Evolutionary conservation across 2,888 invertebrate genomes (phyloP).

Genomic region (Rhorus exstirpatorius): DNA sequence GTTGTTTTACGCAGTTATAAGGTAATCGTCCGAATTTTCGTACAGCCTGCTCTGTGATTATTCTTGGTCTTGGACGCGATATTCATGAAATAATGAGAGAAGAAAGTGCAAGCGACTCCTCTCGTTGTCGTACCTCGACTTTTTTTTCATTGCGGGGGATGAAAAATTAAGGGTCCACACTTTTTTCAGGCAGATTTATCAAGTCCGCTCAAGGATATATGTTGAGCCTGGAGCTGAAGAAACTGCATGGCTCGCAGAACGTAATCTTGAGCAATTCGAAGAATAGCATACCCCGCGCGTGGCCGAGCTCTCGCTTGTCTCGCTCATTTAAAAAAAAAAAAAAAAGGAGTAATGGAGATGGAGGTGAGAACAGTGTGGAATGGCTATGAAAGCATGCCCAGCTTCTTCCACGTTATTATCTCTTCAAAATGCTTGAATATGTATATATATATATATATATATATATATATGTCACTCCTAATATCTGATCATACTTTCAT

Average conservation of each 20-base stretch:
- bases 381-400: neutral
- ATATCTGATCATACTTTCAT: slow-evolving; percentile 62
- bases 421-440: slow-evolving; percentile 35
- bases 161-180: slow-evolving; percentile 81
- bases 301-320: slow-evolving; percentile 26
- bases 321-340: slow-evolving; percentile 16
- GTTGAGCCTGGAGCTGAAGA: slow-evolving; percentile 69
- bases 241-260: slow-evolving; percentile 81
- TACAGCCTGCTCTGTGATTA: slow-evolving; percentile 24
- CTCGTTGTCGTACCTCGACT: slow-evolving; percentile 12
- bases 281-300: slow-evolving; percentile 50
- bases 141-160: slow-evolving; percentile 64
- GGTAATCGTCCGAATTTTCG: slow-evolving; percentile 36
- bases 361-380: neutral
- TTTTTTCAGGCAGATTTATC: slow-evolving; percentile 81
- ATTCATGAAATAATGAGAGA: slow-evolving; percentile 46
- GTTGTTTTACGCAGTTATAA: neutral
- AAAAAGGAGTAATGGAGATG: slow-evolving; percentile 2
- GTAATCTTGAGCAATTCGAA: slow-evolving; percentile 82
- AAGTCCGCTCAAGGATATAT: slow-evolving; percentile 61
- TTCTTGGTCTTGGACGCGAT: slow-evolving; percentile 26
- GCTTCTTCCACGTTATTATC: slow-evolving; percentile 53
- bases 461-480: slow-evolving; percentile 17
- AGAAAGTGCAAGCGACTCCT: neutral
- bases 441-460: slow-evolving; percentile 1